These are phyloP conservation scores for Poecilia wingei DNA, from an alignment of 2,797 vertebrate species.

Conservation along the genomic window DNA sequence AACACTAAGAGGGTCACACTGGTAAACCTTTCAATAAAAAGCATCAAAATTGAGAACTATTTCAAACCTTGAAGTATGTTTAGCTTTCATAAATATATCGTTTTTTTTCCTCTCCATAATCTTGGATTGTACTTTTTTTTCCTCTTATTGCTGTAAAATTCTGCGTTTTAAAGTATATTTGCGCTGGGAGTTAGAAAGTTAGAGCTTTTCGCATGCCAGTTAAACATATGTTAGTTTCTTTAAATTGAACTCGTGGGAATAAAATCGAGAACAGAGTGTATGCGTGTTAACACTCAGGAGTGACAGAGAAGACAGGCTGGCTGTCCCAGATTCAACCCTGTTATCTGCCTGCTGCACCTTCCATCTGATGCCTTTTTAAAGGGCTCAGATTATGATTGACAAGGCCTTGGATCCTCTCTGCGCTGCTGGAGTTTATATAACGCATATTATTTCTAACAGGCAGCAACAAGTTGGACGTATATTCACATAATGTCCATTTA, in stretches of 20 bases:
- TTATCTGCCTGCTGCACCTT: constrained; percentile 39
- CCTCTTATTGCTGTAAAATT: neutral
- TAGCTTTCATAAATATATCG: neutral
- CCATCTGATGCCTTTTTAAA: constrained; percentile 31
- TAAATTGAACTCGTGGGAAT: constrained; percentile 5
- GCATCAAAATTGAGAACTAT: neutral
- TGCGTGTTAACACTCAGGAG: constrained; percentile 12
- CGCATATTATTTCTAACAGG: neutral
- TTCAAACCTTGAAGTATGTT: neutral
- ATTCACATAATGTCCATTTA: neutral
- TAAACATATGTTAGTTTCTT: constrained; percentile 5
- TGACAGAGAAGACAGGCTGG: constrained; percentile 21
- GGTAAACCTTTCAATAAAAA: neutral
- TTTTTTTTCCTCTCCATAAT: neutral
- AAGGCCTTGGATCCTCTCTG: constrained; percentile 7
- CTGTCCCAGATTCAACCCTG: constrained; percentile 46
- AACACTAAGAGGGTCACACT: neutral
- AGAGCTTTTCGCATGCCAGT: neutral
- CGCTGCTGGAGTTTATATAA: neutral
- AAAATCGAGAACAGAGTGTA: neutral
- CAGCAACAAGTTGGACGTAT: neutral
- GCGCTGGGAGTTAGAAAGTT: neutral
- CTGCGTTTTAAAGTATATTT: constrained; percentile 2
- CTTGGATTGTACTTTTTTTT: neutral
- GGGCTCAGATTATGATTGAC: constrained; percentile 29